A percentile compares a stretch with the other conserved stretches of the same genome.
Evolutionary conservation across 2,888 invertebrate species (phyloP).

Genomic region (Koerneria pararmatus): DNA sequence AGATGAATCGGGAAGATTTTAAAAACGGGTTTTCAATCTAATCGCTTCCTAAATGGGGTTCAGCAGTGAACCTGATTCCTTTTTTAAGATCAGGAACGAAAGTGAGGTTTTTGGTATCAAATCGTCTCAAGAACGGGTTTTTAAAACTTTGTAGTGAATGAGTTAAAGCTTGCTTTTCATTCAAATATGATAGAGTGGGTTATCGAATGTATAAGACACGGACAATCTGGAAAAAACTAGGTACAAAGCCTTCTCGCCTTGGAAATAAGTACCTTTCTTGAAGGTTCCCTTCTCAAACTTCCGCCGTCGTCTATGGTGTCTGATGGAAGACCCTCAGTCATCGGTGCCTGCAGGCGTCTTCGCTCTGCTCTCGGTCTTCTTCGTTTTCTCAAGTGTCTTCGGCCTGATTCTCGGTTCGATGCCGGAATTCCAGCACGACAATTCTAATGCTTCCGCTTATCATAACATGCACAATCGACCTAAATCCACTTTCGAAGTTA

Average conservation of each 20-base stretch:
- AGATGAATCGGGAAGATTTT: too few species aligned
- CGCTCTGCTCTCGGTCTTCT: constrained; percentile 51
- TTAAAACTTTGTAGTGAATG: too few species aligned
- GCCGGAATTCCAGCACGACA: constrained; percentile 57
- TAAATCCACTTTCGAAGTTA: neutral
- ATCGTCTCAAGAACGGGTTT: too few species aligned
- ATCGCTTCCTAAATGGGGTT: too few species aligned
- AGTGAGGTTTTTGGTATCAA: too few species aligned
- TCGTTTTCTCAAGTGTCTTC: constrained; percentile 55
- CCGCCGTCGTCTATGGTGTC: constrained; percentile 46
- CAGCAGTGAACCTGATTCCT: too few species aligned
- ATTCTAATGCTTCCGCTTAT: constrained; percentile 47
- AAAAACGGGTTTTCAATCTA: too few species aligned
- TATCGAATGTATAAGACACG: too few species aligned
- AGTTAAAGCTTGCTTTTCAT: too few species aligned
- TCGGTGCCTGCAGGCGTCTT: constrained; percentile 48
- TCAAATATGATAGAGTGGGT: too few species aligned
- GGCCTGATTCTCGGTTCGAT: constrained; percentile 56
- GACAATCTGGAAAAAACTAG: too few species aligned
- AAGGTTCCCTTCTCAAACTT: constrained; percentile 31
- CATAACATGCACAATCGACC: constrained; percentile 43
- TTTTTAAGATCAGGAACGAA: too few species aligned
- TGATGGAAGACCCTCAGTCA: constrained; percentile 55
- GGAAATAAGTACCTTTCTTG: neutral
- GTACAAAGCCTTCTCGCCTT: neutral